These are phyloP conservation scores for Cyprinodon diabolis DNA, from an alignment of 2,797 vertebrate genomes.

Conservation along the genomic window DNA sequence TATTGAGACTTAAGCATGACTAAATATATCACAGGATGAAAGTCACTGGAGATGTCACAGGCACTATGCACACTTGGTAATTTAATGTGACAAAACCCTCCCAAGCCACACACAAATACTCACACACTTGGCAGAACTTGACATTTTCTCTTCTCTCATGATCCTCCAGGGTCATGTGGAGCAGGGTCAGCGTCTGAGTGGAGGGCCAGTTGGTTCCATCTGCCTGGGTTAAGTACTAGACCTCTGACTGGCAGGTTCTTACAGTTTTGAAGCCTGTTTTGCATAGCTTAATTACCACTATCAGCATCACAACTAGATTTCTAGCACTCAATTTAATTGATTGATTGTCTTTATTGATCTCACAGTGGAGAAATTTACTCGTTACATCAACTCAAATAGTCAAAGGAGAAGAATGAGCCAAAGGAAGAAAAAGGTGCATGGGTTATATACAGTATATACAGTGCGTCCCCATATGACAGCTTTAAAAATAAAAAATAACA, in stretches of 20 bases:
- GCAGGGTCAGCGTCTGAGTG: conserved; percentile 3
- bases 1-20: conserved; percentile 52
- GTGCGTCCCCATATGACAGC: no score
- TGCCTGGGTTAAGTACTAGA: conserved; percentile 19
- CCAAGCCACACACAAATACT: neutral
- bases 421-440: no score
- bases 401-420: no score
- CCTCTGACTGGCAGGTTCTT: neutral
- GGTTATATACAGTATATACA: no score
- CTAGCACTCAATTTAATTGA: neutral
- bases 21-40: conserved; percentile 66
- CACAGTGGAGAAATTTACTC: no score
- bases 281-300: neutral
- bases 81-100: conserved; percentile 60
- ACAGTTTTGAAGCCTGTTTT: neutral
- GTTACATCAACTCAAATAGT: no score
- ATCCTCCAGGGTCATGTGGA: conserved; percentile 27
- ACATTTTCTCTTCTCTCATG: conserved; percentile 45
- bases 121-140: conserved; percentile 43
- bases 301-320: neutral
- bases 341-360: no score
- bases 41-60: conserved; percentile 41
- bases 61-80: conserved; percentile 60
- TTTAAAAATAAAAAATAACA: no score
- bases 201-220: conserved; percentile 27